Percentiles rank a stretch among this genome's conserved stretches.
Conservation (phyloP, 2,113 vertebrate species). For the Drymodes brunneopygia region DNA sequence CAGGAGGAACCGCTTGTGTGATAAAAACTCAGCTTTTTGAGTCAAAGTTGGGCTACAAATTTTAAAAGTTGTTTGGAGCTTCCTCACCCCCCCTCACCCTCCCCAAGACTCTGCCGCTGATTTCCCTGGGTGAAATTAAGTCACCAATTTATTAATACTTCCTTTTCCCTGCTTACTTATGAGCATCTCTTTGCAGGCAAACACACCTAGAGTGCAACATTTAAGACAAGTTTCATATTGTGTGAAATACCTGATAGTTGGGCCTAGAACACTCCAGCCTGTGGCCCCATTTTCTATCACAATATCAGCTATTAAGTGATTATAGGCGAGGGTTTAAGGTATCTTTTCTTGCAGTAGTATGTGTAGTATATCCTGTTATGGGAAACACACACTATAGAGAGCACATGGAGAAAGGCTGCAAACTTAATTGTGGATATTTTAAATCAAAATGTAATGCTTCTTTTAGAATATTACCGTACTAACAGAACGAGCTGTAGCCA, state of each 20-base stretch:
- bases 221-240: neutral
- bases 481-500: neutral
- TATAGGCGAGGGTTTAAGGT: neutral
- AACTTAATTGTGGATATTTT: neutral
- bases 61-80: neutral
- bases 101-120: neutral
- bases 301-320: neutral
- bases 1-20: accelerated
- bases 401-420: neutral
- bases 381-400: neutral
- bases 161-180: neutral
- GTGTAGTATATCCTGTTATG: neutral
- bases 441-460: neutral
- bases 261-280: neutral
- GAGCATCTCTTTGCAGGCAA: neutral
- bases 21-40: accelerated
- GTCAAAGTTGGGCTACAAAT: accelerated
- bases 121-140: neutral
- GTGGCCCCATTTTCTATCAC: neutral
- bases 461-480: neutral
- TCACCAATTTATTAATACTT: neutral
- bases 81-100: no score
- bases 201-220: neutral
- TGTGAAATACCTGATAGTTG: neutral
- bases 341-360: neutral